Conservation (phyloP, 2,888 invertebrate species). For the Perithous albicinctus region DNA sequence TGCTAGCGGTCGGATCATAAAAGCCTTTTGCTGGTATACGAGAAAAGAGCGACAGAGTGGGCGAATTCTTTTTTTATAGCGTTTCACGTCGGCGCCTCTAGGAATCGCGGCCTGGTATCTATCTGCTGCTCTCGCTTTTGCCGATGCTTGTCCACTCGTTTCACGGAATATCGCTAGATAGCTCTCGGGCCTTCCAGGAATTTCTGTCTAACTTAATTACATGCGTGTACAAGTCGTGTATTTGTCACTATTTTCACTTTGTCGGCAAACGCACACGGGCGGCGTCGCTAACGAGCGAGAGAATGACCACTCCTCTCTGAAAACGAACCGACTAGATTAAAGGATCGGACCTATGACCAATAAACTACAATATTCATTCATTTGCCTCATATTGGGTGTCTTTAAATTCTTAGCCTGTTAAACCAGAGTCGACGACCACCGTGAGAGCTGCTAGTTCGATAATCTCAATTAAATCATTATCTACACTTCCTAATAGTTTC, state of each 20-base stretch:
- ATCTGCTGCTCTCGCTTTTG: constrained; percentile 28
- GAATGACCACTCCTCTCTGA: constrained; percentile 16
- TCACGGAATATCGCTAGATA: constrained; percentile 68
- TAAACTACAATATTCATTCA: constrained; percentile 76
- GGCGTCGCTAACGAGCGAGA: constrained; percentile 24
- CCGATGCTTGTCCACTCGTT: constrained; percentile 54
- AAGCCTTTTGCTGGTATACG: constrained; percentile 17
- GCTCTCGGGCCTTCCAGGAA: constrained; percentile 76
- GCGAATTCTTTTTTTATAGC: constrained; percentile 52
- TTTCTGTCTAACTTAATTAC: constrained; percentile 77
- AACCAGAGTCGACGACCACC: constrained; percentile 64
- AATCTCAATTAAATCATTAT: neutral
- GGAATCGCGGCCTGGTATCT: constrained; percentile 54
- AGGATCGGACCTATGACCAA: constrained; percentile 71
- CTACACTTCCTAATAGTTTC: neutral
- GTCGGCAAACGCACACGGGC: constrained; percentile 68
- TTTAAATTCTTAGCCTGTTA: constrained; percentile 69
- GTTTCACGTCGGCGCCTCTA: constrained; percentile 55
- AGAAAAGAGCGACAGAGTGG: constrained; percentile 42
- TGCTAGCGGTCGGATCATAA: constrained; percentile 46
- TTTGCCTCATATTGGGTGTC: constrained; percentile 68
- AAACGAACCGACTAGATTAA: constrained; percentile 70
- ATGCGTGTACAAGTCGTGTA: constrained; percentile 76
- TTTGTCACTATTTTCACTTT: constrained; percentile 77
- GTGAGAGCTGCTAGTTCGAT: constrained; percentile 38